phyloP scores from a whole-genome alignment of 2,888 invertebrate species.

The Hololepta plana region DNA sequence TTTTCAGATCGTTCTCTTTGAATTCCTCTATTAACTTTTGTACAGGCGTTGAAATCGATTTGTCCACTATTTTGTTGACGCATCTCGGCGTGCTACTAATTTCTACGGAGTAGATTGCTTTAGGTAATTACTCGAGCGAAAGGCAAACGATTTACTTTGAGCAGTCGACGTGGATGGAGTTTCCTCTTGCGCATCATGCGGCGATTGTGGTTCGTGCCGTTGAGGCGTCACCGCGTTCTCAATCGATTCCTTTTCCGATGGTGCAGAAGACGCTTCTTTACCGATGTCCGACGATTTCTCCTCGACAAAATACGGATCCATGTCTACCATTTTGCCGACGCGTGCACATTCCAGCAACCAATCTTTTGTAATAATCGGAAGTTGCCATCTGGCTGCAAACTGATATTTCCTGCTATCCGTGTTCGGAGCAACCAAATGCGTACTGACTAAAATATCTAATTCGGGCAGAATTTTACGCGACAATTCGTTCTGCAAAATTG shows the following conservation, averaged over 20 bases:
- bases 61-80: no score
- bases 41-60: slow-evolving; percentile 22
- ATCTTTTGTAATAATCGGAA: slow-evolving; percentile 57
- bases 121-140: no score
- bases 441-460: slow-evolving; percentile 42
- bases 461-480: slow-evolving; percentile 33
- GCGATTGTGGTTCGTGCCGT: no score
- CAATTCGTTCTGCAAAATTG: slow-evolving; percentile 42
- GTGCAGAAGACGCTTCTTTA: no score
- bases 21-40: slow-evolving; percentile 21
- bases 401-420: slow-evolving; percentile 63
- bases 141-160: no score
- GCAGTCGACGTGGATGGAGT: no score
- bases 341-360: slow-evolving; percentile 61
- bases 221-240: no score
- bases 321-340: slow-evolving; percentile 34
- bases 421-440: slow-evolving; percentile 61
- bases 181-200: no score
- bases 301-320: slow-evolving; percentile 33
- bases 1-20: slow-evolving; percentile 15
- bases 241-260: no score
- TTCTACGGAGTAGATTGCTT: no score
- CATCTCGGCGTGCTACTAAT: no score
- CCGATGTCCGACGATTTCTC: background rate
- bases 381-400: slow-evolving; percentile 70